Conservation (phyloP, 2,113 vertebrate genomes). For the Nothocercus julius region DNA sequence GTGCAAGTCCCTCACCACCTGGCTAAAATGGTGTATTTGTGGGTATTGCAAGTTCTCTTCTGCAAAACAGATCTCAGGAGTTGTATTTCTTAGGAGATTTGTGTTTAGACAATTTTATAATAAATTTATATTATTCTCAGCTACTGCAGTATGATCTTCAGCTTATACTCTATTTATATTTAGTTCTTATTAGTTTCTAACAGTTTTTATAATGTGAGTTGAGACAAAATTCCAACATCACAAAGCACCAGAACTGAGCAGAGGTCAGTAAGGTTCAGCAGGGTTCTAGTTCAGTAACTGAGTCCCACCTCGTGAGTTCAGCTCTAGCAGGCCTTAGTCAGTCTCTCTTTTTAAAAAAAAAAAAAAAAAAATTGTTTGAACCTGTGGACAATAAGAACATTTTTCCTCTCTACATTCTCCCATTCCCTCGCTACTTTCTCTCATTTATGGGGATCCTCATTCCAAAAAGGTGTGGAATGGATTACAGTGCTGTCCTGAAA, state of each 20-base stretch:
- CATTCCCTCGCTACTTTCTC: constrained; percentile 2
- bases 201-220: neutral
- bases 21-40: neutral
- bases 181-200: neutral
- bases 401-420: neutral
- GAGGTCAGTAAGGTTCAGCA: too few species aligned
- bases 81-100: neutral
- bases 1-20: neutral
- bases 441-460: constrained; percentile 38
- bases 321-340: too few species aligned
- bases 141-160: neutral
- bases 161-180: neutral
- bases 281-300: neutral
- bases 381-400: constrained; percentile 7
- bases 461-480: constrained; percentile 1
- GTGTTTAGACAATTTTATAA: neutral
- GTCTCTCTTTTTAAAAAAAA: too few species aligned
- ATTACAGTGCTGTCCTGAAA: constrained; percentile 25
- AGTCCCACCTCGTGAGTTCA: too few species aligned
- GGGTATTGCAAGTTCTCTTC: neutral
- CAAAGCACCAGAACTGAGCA: neutral
- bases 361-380: neutral
- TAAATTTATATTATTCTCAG: neutral
- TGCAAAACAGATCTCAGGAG: neutral
- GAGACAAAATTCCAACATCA: neutral